Evolutionary conservation across 2,797 vertebrate species (phyloP).

Genomic region (Alca torda): DNA sequence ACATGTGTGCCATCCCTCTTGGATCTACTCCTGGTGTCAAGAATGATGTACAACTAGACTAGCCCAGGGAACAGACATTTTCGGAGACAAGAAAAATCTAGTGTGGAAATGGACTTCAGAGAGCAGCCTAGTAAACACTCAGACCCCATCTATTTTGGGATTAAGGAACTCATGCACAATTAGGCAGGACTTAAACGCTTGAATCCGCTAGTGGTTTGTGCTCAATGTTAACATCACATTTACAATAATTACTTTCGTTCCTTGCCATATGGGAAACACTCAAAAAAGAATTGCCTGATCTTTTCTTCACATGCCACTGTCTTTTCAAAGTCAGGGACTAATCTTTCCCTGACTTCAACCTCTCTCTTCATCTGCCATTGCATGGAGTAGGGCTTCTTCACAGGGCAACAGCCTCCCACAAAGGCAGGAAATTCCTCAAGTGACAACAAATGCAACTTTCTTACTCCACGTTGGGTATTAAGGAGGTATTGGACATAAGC

Average conservation of each 20-base stretch:
- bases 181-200: neutral
- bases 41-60: neutral
- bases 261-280: neutral
- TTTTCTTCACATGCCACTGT: neutral
- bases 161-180: neutral
- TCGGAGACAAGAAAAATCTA: neutral
- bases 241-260: neutral
- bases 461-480: neutral
- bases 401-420: neutral
- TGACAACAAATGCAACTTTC: neutral
- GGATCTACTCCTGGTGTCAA: neutral
- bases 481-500: neutral
- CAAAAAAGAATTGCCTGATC: neutral
- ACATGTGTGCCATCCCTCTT: neutral
- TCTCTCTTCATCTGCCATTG: neutral
- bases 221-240: neutral
- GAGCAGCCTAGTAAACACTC: neutral
- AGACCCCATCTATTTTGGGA: neutral
- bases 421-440: neutral
- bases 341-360: neutral
- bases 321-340: neutral
- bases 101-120: neutral
- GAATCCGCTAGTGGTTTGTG: neutral
- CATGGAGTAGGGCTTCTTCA: neutral
- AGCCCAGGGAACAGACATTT: neutral